Evolutionary conservation across 1,140 invertebrate genomes (phyloP), one percentile per base, ranked within the genome.

Genomic region (Kradibia gibbosae): DNA sequence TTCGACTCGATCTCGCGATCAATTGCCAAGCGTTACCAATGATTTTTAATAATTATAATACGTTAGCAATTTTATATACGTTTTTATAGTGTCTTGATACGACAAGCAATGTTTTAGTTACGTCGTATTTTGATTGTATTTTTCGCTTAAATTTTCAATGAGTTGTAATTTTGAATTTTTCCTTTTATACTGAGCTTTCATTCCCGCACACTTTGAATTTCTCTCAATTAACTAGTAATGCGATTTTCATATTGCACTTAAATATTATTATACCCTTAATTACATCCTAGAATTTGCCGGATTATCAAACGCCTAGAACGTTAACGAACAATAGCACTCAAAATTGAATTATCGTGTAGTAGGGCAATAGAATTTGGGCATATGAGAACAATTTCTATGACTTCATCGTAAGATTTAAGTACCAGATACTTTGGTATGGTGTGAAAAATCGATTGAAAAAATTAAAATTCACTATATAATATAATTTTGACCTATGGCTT

Each of bases 41-140:
- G 22, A 76, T 76, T 76, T 5, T 62, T 13, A 76, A 60, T 60
- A 76, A 62, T 42, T 45, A 31, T 34, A 53, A 22, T 55, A 31
- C 3, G 1, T 73, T 48, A n/a, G 0, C 11, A 22, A 10, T 28
- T 53, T 53, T 55, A 34, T 22, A 22, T 5, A 1, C 28, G n/a
- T 2, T 3, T 39, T 39, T 39, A n/a, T 7, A 7, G 20, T 2
- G 1, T 1, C 3, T 17, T n/a, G 31, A 0, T 8, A 39, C 39
- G 0, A 22, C 10, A 2, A 39, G 62, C 22, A 53, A n/a, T n/a
- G n/a, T n/a, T 65, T 11, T 39, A 13, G 62, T 65, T 65, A 65
- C 17, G 60, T 13, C 34, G 17, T 62, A 62, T n/a, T 34, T 62
- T 34, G 15, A 62, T 62, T 5, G 28, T 11, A 28, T 3, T 62